phyloP scores from a whole-genome alignment of 2,888 invertebrate species.

The Clitarchus hookeri region DNA sequence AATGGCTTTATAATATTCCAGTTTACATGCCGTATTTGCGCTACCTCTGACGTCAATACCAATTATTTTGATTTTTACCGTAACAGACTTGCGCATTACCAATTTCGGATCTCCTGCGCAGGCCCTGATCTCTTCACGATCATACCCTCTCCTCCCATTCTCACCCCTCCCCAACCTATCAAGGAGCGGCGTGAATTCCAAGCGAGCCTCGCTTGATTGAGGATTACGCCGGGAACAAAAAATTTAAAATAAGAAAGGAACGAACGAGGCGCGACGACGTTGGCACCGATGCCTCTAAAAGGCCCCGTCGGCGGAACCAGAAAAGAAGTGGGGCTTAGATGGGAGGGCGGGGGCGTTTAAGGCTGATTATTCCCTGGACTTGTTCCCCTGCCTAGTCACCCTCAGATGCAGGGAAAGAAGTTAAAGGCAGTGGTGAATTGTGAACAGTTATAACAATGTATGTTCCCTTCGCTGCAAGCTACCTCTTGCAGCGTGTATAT shows the following conservation, averaged over 20 bases:
- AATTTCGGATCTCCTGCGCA: too few relatives aligned
- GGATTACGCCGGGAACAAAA: background rate
- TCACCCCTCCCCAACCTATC: background rate
- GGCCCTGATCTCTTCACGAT: too few relatives aligned
- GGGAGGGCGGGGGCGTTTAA: background rate
- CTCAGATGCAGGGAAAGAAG: too few relatives aligned
- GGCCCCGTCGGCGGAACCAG: background rate
- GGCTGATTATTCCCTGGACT: background rate
- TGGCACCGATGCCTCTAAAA: background rate
- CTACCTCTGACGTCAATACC: too few relatives aligned
- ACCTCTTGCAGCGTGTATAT: too few relatives aligned
- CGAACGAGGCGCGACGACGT: background rate
- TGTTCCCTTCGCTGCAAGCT: too few relatives aligned
- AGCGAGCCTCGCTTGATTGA: conserved; percentile 8
- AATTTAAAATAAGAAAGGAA: background rate
- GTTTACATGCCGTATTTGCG: too few relatives aligned
- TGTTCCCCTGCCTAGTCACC: background rate
- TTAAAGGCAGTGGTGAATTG: too few relatives aligned
- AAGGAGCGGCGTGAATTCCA: background rate
- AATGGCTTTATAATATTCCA: too few relatives aligned
- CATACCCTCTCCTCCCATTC: background rate
- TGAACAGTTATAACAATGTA: too few relatives aligned
- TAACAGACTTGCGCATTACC: too few relatives aligned
- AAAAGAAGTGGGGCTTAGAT: background rate
- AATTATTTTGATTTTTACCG: too few relatives aligned